Percentiles rank a stretch among this genome's conserved stretches.
Evolutionary conservation across 2,113 vertebrate species (phyloP).

Genomic region (Calidris pugnax): DNA sequence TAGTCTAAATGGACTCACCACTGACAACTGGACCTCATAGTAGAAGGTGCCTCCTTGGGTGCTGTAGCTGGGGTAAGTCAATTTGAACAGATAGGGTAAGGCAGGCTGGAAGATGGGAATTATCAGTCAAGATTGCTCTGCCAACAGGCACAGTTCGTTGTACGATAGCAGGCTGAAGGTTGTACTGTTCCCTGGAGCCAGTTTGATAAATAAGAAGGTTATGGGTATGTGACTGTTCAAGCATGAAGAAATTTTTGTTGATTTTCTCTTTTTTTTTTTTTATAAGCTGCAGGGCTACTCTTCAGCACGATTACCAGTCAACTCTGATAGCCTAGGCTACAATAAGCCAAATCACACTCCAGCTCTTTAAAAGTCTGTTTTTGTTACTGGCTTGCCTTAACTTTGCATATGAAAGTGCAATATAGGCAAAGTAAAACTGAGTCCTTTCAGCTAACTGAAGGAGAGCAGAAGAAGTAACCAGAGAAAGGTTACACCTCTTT

Average conservation of each 20-base stretch:
- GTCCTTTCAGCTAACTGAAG: constrained; percentile 62
- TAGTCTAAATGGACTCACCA: background rate
- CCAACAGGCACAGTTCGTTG: constrained; percentile 1
- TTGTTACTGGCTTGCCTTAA: constrained; percentile 43
- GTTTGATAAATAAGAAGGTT: constrained; percentile 59
- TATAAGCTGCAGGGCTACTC: constrained; percentile 41
- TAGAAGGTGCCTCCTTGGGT: background rate
- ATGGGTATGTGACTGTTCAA: constrained; percentile 31
- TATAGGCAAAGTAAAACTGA: constrained; percentile 63
- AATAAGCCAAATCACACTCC: constrained; percentile 27
- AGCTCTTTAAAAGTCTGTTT: constrained; percentile 24
- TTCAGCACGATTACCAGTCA: constrained; percentile 9
- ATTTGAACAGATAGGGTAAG: constrained; percentile 20
- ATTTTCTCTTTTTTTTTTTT: constrained; percentile 37
- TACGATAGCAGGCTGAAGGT: background rate
- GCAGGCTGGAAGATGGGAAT: background rate
- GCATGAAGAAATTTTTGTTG: constrained; percentile 63
- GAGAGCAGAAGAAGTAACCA: constrained; percentile 56
- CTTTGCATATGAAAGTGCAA: constrained; percentile 37
- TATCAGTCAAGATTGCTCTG: constrained; percentile 43
- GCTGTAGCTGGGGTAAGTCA: background rate
- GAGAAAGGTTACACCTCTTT: constrained; percentile 71
- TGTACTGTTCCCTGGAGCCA: constrained; percentile 33
- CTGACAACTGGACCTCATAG: background rate
- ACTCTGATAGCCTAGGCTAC: constrained; percentile 10